These are phyloP conservation scores for Monoplex corrugatus DNA, from an alignment of 2,888 invertebrate genomes.

Conservation along the genomic window DNA sequence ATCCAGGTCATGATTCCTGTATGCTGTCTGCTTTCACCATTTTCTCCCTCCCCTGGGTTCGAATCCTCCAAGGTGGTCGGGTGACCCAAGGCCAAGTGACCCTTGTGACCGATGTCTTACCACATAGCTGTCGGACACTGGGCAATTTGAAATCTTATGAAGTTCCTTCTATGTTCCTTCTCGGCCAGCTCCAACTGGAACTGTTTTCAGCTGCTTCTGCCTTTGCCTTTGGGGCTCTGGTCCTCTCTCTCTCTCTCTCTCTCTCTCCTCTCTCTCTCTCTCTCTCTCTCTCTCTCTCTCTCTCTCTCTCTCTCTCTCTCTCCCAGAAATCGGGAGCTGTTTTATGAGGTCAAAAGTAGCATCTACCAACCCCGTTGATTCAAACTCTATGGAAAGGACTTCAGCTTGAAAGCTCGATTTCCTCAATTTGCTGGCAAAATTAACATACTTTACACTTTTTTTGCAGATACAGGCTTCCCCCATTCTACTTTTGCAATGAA, in stretches of 20 bases:
- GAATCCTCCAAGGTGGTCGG: not conserved
- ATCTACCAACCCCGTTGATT: not conserved
- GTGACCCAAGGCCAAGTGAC: too few relatives aligned
- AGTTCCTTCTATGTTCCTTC: too few relatives aligned
- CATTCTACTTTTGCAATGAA: too few relatives aligned
- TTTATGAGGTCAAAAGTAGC: too few relatives aligned
- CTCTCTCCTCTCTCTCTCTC: not conserved
- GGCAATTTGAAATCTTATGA: too few relatives aligned
- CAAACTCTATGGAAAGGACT: not conserved
- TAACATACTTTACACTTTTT: not conserved
- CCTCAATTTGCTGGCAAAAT: not conserved
- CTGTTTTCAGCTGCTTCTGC: not conserved
- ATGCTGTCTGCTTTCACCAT: too few relatives aligned
- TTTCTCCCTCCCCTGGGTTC: too few relatives aligned
- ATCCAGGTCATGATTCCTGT: too few relatives aligned
- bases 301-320: constrained; percentile 7
- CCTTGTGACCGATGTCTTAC: too few relatives aligned
- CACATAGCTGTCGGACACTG: too few relatives aligned
- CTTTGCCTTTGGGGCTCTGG: not conserved
- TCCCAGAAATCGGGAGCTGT: too few relatives aligned
- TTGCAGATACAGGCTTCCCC: not conserved
- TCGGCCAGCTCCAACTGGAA: too few relatives aligned
- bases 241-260: not conserved
- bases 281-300: not conserved
- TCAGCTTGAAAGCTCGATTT: not conserved